These are phyloP conservation scores for Luperina nickerlii DNA, from an alignment of 2,888 invertebrate species.

Conservation along the genomic window DNA sequence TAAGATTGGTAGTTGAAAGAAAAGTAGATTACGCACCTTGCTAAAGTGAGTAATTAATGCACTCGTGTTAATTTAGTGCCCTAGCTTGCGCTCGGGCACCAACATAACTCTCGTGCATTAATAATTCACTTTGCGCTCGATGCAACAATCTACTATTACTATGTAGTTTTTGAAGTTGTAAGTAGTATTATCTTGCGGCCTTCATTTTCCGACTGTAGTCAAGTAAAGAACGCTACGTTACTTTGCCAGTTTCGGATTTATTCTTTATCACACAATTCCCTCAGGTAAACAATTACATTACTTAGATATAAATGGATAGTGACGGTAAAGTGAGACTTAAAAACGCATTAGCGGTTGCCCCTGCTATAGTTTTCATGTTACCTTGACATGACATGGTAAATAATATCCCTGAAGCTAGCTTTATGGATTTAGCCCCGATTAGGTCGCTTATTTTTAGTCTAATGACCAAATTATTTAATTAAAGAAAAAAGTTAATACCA, in stretches of 20 bases:
- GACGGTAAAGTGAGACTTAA: conserved; percentile 36
- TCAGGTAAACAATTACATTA: conserved; percentile 10
- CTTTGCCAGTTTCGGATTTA: conserved; percentile 9
- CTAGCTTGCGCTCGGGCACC: too few relatives aligned
- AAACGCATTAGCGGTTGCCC: conserved; percentile 39
- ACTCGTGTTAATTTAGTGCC: too few relatives aligned
- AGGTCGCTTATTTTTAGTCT: not conserved
- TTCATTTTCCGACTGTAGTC: not conserved
- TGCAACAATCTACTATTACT: not conserved
- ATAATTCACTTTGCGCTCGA: too few relatives aligned
- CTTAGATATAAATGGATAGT: conserved; percentile 22
- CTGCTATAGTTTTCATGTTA: conserved; percentile 29
- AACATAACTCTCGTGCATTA: too few relatives aligned
- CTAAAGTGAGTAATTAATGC: too few relatives aligned
- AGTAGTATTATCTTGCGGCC: not conserved
- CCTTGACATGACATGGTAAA: conserved; percentile 39
- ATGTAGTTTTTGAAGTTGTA: conserved; percentile 1
- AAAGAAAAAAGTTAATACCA: not conserved
- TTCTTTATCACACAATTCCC: conserved; percentile 21
- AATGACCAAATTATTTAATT: not conserved
- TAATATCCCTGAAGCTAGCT: not conserved
- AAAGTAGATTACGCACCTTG: too few relatives aligned
- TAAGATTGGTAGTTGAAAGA: too few relatives aligned
- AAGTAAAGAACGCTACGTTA: not conserved
- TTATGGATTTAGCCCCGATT: conserved; percentile 17